These are phyloP conservation scores for Paramormyrops kingsleyae DNA, from an alignment of 2,113 vertebrate species.

Conservation along the genomic window DNA sequence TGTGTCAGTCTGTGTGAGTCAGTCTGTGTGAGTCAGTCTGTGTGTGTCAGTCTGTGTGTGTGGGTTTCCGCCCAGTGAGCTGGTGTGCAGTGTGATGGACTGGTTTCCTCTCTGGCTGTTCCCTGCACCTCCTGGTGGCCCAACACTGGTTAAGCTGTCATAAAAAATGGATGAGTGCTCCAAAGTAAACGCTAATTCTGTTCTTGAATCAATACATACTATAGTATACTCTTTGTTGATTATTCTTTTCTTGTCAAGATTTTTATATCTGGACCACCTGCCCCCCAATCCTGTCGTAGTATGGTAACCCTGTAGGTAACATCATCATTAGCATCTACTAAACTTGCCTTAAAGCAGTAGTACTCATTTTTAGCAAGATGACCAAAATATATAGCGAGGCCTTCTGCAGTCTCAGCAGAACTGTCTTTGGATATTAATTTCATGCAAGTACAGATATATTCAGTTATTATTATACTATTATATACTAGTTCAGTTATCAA, in stretches of 20 bases:
- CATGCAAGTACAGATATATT: background rate
- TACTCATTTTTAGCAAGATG: background rate
- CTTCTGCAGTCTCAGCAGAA: background rate
- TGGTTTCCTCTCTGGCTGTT: background rate
- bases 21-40: no score
- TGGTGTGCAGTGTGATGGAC: background rate
- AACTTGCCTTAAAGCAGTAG: background rate
- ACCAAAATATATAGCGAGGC: background rate
- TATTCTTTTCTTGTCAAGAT: background rate
- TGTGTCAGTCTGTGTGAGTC: background rate
- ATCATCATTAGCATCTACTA: background rate
- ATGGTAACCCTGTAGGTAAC: background rate
- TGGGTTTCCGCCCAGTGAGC: background rate
- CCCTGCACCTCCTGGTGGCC: background rate
- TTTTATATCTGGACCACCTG: background rate
- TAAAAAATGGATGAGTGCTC: background rate
- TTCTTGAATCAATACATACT: background rate
- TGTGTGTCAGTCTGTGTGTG: background rate
- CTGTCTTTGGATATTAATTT: background rate
- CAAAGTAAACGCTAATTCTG: background rate
- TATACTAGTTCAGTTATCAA: background rate
- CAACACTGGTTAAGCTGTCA: background rate
- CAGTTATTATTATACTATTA: background rate
- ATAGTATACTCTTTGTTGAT: background rate
- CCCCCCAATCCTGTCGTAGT: background rate